Evolutionary conservation across 2,113 vertebrate genomes (phyloP).

Genomic region (Seriola rivoliana): DNA sequence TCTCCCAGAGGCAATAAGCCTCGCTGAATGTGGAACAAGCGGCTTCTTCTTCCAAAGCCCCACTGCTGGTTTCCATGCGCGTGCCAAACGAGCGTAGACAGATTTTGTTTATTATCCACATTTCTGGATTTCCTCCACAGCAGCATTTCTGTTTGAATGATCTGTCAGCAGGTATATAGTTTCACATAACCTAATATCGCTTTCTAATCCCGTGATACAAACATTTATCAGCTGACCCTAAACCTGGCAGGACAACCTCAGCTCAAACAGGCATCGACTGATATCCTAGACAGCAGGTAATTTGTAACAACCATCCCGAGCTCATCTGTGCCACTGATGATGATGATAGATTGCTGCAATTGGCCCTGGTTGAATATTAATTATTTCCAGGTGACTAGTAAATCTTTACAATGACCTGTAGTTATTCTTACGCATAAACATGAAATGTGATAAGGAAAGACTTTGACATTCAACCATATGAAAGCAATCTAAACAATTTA

Average conservation of each 20-base stretch:
- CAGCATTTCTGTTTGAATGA: slow-evolving; percentile 23
- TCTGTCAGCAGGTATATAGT: slow-evolving; percentile 32
- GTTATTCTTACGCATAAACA: slow-evolving; percentile 35
- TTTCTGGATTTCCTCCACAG: slow-evolving; percentile 52
- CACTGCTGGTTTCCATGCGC: slow-evolving; percentile 41
- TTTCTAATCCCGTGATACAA: slow-evolving; percentile 40
- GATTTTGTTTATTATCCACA: slow-evolving; percentile 52
- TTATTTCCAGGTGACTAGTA: slow-evolving; percentile 71
- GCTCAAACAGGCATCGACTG: slow-evolving; percentile 44
- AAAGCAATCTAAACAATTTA: slow-evolving; percentile 38
- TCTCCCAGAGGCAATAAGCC: slow-evolving; percentile 76
- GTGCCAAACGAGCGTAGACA: slow-evolving; percentile 41
- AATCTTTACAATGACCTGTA: slow-evolving; percentile 46
- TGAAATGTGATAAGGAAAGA: slow-evolving; percentile 12
- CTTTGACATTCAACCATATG: slow-evolving; percentile 12
- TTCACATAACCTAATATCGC: slow-evolving; percentile 43
- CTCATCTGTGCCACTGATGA: slow-evolving; percentile 68
- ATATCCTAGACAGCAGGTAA: slow-evolving; percentile 61
- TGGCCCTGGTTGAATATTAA: slow-evolving; percentile 65
- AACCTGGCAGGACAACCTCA: slow-evolving; percentile 31
- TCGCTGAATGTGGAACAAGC: slow-evolving; percentile 70
- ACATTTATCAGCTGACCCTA: slow-evolving; percentile 31
- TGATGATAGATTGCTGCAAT: slow-evolving; percentile 72
- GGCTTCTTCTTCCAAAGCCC: slow-evolving; percentile 45
- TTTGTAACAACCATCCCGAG: slow-evolving; percentile 58